Evolutionary conservation across 1,140 invertebrate species (phyloP), one percentile per base, ranked within the genome.

Genomic region (Drosophila arizonae): DNA sequence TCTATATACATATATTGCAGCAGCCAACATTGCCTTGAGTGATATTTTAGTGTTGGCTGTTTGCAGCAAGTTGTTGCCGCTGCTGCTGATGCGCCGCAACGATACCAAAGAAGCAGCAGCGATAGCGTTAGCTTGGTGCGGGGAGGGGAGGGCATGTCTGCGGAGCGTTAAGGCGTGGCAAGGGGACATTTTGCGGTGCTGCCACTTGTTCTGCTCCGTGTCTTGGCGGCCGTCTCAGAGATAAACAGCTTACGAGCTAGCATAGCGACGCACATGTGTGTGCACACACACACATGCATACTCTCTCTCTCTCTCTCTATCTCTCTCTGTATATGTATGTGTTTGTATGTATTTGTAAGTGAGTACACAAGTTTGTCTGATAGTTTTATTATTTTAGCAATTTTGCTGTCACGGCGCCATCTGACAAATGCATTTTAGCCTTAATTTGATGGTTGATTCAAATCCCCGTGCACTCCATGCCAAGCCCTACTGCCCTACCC

Each of bases 11-110:
- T 36, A 6, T 36, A 36, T 30, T 30, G 41, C 41, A n/a, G n/a
- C 41, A 63, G 43, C 45, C 52, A 33, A 62, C 39, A 79, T 56
- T 78, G 81, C 81, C 82, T 72, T 87, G 79, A 86, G 81, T 87
- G 81, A 80, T 85, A 87, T 86, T 86, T 87, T 79, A 87, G 81
- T 86, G 76, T 77, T 84, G 62, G 66, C 77, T 86, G 79, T 68
- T 81, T 79, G 77, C 75, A 76, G 71, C 77, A 56, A 77, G 69
- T 78, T 79, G 71, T 45, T 64, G 62, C 51, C 54, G 33, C 55
- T 56, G 45, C 63, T 56, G 1, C 43, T 43, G 75, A 64, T 69
- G 63, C 13, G 24, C 26, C 57, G 52, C 70, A 72, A 67, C 72
- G 72, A 82, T 85, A 66, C 39, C 69, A 55, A 62, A 41, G 67